Evolutionary conservation across 2,888 invertebrate species (phyloP).

Genomic region (Tenthredo mesomela): DNA sequence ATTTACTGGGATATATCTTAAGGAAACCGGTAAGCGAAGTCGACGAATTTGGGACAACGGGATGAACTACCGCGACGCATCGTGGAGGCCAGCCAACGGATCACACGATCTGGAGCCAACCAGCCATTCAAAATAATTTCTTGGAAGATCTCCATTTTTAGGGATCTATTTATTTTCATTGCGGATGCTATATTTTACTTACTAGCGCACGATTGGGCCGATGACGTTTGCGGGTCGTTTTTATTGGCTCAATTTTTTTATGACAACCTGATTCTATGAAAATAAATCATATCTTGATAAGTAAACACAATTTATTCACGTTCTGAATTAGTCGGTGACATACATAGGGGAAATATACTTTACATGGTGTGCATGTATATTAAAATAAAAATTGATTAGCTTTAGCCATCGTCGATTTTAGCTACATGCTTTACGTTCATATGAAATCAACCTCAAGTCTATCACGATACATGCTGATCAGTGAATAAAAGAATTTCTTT

Average conservation of each 20-base stretch:
- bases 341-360: background rate
- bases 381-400: background rate
- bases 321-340: conserved; percentile 2
- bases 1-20: background rate
- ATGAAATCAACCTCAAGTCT: background rate
- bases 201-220: background rate
- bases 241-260: conserved; percentile 6
- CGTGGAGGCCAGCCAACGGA: conserved; percentile 74
- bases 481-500: background rate
- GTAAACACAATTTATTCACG: conserved; percentile 2
- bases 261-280: background rate
- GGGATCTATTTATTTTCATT: conserved; percentile 50
- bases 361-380: background rate
- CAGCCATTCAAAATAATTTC: conserved; percentile 64
- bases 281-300: background rate
- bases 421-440: background rate
- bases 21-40: background rate
- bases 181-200: conserved; percentile 34
- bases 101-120: conserved; percentile 62
- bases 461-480: background rate
- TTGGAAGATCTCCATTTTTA: conserved; percentile 61
- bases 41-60: conserved; percentile 68
- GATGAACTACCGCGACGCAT: conserved; percentile 72
- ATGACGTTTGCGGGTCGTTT: conserved; percentile 9
- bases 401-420: background rate